Percentiles rank a stretch among this genome's conserved stretches.
These are phyloP conservation scores for Melanogrammus aeglefinus DNA, from an alignment of 2,797 vertebrate genomes.

Conservation along the genomic window DNA sequence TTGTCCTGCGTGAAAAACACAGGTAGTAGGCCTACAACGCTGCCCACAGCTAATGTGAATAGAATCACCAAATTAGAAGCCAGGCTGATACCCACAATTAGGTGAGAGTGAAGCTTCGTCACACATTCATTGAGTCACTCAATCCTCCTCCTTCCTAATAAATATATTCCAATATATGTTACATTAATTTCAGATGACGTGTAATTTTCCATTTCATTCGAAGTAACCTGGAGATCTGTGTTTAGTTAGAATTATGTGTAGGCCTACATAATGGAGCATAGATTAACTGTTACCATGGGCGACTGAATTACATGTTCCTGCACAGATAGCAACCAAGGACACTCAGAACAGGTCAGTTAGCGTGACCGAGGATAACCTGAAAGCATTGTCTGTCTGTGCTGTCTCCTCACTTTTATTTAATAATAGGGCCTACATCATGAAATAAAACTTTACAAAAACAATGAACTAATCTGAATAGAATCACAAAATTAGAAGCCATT, in stretches of 20 bases:
- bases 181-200: not conserved
- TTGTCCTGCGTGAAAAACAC: no score
- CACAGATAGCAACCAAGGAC: not conserved
- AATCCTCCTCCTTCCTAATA: not conserved
- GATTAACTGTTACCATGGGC: not conserved
- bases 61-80: no score
- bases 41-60: no score
- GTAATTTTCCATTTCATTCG: not conserved
- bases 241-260: not conserved
- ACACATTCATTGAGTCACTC: not conserved
- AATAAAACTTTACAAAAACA: not conserved
- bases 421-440: not conserved
- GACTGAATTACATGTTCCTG: not conserved
- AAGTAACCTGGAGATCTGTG: not conserved
- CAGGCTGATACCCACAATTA: no score
- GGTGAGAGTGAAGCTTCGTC: not conserved
- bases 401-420: not conserved
- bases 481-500: not conserved
- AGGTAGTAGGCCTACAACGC: not conserved
- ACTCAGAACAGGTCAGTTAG: not conserved
- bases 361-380: not conserved
- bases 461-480: not conserved
- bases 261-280: not conserved
- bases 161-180: not conserved
- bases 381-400: not conserved